Evolutionary conservation across 2,888 invertebrate genomes (phyloP).

Genomic region (Plusia festucae): DNA sequence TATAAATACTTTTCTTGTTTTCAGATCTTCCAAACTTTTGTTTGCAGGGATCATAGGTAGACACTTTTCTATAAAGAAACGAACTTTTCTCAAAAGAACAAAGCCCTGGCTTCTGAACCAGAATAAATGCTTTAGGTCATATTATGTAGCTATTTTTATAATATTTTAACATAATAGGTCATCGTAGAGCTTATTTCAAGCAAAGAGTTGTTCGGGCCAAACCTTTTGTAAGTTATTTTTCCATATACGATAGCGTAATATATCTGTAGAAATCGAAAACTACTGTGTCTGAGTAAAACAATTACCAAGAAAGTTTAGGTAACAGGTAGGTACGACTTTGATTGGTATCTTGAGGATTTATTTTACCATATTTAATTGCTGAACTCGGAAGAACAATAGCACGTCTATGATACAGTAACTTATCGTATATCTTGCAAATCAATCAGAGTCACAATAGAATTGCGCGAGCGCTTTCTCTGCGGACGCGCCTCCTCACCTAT

Average conservation of each 20-base stretch:
- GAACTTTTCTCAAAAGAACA: too few relatives aligned
- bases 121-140: too few relatives aligned
- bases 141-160: too few relatives aligned
- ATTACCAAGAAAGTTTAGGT: slow-evolving; percentile 17
- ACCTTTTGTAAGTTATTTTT: neutral
- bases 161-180: too few relatives aligned
- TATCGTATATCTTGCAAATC: slow-evolving; percentile 76
- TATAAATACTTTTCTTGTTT: too few relatives aligned
- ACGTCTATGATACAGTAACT: slow-evolving; percentile 69
- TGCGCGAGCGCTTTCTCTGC: slow-evolving; percentile 76
- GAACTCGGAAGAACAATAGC: slow-evolving; percentile 78
- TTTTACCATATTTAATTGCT: slow-evolving; percentile 71
- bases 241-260: neutral
- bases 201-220: too few relatives aligned
- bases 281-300: slow-evolving; percentile 3
- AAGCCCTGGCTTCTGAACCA: too few relatives aligned
- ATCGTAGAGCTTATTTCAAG: too few relatives aligned
- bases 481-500: slow-evolving; percentile 64
- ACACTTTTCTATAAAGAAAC: too few relatives aligned
- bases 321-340: slow-evolving; percentile 33
- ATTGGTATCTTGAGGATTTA: slow-evolving; percentile 48
- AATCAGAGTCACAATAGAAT: slow-evolving; percentile 81
- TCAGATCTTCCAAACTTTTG: too few relatives aligned
- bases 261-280: neutral
- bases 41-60: too few relatives aligned